Base-by-base conservation (phyloP, 2,797 vertebrate genomes). In the Catharus ustulatus region DNA sequence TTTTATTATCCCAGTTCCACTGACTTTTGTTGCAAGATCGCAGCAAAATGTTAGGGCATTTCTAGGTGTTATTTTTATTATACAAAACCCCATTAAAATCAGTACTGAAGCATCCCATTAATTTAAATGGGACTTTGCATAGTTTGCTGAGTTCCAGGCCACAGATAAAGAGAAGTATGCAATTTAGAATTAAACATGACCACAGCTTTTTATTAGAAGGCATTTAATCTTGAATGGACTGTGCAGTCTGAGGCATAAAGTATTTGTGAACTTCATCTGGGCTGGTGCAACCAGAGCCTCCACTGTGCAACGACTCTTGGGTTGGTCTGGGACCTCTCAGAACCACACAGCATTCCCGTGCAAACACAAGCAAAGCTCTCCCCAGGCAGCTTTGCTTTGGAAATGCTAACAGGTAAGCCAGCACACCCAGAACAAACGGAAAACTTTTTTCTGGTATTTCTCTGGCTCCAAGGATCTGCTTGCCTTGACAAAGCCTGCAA, bases 31-130 rank as follows among this genome's bases (percentile, higher is more conserved):
- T 92, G 91, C 80, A 38, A 83, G 84, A 83, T 89, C 11, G 84
- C 79, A 92, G 89, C 87, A 86, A 88, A 96, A 96, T 2, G 45
- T 93, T 81, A 95, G 87, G 91, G 95, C 73, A 80, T 91, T 89
- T 91, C 73, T 51, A 95, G 93, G 95, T 94, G 96, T 93, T 93
- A 91, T 95, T 97, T 96, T 97, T 97, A 95, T 89, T 78, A 93
- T 94, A 69, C 73, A 86, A 88, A 95, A 15, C 67, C 94, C 92
- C 84, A 93, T 97, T 96, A 96, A 97, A 94, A 93, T 86, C 69
- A 30, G 76, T 72, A 34, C 91, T 91, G 95, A 95, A 94, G 91
- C 95, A 94, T 95, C 94, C 94, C 42, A 75, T 95, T 96, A 96
- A 96, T 95, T 95, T 96, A 95, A 97, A 95, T 81, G 84, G 92